Conservation (phyloP, 2,797 vertebrate genomes). For the Rhincodon typus region DNA sequence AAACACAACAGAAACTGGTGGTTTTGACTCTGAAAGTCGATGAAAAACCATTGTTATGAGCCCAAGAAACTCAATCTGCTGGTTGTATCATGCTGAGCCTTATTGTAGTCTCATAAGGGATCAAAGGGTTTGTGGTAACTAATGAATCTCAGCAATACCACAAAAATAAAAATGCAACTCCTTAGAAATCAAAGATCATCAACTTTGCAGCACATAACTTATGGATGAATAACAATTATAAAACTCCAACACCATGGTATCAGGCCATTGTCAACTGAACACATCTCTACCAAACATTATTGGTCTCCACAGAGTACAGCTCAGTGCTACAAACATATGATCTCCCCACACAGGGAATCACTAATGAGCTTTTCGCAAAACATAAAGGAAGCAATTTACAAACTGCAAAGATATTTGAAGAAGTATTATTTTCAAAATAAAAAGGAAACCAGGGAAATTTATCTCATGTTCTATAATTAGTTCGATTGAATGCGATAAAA, state of each 20-base stretch:
- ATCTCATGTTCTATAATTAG: background rate
- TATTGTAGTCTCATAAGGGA: background rate
- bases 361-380: background rate
- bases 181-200: background rate
- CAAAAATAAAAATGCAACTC: background rate
- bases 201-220: background rate
- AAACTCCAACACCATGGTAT: background rate
- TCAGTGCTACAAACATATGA: background rate
- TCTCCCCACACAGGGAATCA: background rate
- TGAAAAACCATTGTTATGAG: background rate
- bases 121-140: background rate
- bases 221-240: background rate
- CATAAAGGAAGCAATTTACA: background rate
- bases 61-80: background rate
- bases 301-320: background rate
- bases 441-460: background rate
- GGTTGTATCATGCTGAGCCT: background rate
- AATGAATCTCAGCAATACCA: background rate
- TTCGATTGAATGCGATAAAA: background rate
- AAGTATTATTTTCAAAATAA: background rate
- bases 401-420: background rate
- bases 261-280: background rate
- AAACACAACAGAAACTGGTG: background rate
- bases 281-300: background rate
- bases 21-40: background rate